A percentile compares a stretch with the other conserved stretches of the same genome.
Conservation (phyloP, 2,113 vertebrate species). For the Casuarius casuarius region DNA sequence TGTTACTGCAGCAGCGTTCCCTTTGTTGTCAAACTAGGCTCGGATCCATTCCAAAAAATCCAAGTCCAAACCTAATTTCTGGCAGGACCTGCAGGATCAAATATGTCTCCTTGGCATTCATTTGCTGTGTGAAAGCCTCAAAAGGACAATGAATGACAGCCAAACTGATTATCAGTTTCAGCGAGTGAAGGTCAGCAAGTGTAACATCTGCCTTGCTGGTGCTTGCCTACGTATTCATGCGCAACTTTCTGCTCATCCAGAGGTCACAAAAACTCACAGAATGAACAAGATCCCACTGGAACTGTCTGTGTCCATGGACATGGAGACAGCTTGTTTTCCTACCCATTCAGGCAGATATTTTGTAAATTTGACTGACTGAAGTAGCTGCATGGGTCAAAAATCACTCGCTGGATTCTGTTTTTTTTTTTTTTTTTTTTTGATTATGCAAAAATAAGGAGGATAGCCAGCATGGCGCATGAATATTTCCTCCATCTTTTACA, state of each 20-base stretch:
- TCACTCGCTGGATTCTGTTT: not conserved
- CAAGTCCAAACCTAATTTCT: constrained; percentile 67
- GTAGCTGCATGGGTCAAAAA: not conserved
- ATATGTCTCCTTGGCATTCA: constrained; percentile 64
- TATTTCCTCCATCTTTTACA: not conserved
- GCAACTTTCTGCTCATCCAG: constrained; percentile 27
- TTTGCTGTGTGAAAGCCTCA: constrained; percentile 53
- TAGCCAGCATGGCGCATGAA: not conserved
- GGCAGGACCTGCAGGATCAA: constrained; percentile 60
- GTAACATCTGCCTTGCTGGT: constrained; percentile 71
- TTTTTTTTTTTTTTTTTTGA: not conserved
- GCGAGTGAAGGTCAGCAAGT: constrained; percentile 59
- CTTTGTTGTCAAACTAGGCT: constrained; percentile 65
- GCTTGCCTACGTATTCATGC: constrained; percentile 57
- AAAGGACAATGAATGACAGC: constrained; percentile 73
- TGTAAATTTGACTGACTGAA: not conserved
- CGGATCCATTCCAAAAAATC: constrained; percentile 56
- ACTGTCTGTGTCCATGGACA: not conserved
- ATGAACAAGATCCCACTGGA: constrained; percentile 54
- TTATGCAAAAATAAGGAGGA: not conserved
- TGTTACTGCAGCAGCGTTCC: constrained; percentile 44
- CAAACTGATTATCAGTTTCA: constrained; percentile 68
- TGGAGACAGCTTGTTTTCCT: not conserved
- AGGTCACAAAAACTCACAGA: constrained; percentile 53
- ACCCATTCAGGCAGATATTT: not conserved